A percentile compares a stretch with the other conserved stretches of the same genome.
Evolutionary conservation across 2,888 invertebrate species (phyloP).

Genomic region (Luperina nickerlii): DNA sequence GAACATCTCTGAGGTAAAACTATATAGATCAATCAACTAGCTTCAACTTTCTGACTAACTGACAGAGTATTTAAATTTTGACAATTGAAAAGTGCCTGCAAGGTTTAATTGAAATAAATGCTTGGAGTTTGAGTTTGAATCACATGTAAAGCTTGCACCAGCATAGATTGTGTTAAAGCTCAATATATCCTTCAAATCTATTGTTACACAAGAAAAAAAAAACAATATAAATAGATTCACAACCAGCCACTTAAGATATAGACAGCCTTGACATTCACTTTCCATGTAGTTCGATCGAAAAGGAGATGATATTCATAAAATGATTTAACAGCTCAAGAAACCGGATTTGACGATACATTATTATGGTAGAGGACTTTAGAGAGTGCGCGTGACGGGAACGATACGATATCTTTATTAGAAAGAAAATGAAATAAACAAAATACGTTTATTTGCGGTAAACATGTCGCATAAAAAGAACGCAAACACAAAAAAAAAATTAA

Average conservation of each 20-base stretch:
- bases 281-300: conserved; percentile 63
- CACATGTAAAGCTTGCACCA: not conserved
- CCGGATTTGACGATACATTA: conserved; percentile 60
- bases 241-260: not conserved
- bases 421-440: too few species aligned
- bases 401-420: conserved; percentile 14
- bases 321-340: conserved; percentile 69
- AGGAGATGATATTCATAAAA: conserved; percentile 67
- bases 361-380: conserved; percentile 9
- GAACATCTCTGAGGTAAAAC: not conserved
- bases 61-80: too few species aligned
- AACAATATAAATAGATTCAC: not conserved
- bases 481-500: too few species aligned
- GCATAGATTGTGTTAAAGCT: not conserved
- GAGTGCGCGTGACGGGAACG: conserved; percentile 39
- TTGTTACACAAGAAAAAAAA: not conserved
- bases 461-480: too few species aligned
- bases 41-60: too few species aligned
- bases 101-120: too few species aligned
- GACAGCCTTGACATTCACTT: conserved; percentile 79
- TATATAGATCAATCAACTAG: not conserved
- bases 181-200: not conserved
- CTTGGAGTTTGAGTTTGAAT: too few species aligned
- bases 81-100: too few species aligned
- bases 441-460: too few species aligned